Evolutionary conservation across 2,888 invertebrate species (phyloP).

Genomic region (Lasioglossum oenotherae): DNA sequence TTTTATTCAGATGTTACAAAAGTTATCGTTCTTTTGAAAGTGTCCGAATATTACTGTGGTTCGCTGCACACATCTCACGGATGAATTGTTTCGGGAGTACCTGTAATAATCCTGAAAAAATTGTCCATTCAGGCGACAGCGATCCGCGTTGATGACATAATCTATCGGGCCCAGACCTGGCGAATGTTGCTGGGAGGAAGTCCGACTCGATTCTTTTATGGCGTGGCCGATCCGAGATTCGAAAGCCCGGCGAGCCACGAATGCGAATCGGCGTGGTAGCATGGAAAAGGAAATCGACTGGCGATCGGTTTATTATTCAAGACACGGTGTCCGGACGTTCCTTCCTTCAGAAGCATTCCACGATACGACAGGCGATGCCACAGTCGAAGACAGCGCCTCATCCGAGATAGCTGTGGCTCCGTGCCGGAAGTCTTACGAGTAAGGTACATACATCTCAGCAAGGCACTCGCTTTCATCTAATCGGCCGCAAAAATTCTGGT

Average conservation of each 20-base stretch:
- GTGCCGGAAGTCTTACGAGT: neutral
- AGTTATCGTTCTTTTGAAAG: no score
- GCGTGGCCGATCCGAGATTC: slow-evolving; percentile 61
- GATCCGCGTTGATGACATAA: slow-evolving; percentile 41
- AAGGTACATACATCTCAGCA: neutral
- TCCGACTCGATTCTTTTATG: slow-evolving; percentile 55
- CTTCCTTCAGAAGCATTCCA: slow-evolving; percentile 82
- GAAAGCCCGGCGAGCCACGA: slow-evolving; percentile 62
- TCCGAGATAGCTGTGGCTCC: slow-evolving; percentile 48
- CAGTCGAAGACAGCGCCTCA: slow-evolving; percentile 79
- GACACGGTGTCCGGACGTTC: slow-evolving; percentile 81
- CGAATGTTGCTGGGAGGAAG: slow-evolving; percentile 24
- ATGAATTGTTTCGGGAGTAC: neutral
- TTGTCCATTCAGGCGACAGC: neutral
- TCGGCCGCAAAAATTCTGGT: neutral
- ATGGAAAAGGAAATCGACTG: slow-evolving; percentile 80
- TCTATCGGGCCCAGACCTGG: neutral
- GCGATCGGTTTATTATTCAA: slow-evolving; percentile 79
- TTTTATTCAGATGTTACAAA: no score
- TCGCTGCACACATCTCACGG: no score
- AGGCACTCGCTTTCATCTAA: neutral
- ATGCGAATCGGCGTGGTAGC: slow-evolving; percentile 60
- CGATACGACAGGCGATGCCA: slow-evolving; percentile 76
- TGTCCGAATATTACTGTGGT: no score
- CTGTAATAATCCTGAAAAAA: neutral